Percentiles rank a stretch among this genome's conserved stretches.
phyloP scores from a whole-genome alignment of 2,113 vertebrate genomes.

The Brachyhypopomus occidentalis region DNA sequence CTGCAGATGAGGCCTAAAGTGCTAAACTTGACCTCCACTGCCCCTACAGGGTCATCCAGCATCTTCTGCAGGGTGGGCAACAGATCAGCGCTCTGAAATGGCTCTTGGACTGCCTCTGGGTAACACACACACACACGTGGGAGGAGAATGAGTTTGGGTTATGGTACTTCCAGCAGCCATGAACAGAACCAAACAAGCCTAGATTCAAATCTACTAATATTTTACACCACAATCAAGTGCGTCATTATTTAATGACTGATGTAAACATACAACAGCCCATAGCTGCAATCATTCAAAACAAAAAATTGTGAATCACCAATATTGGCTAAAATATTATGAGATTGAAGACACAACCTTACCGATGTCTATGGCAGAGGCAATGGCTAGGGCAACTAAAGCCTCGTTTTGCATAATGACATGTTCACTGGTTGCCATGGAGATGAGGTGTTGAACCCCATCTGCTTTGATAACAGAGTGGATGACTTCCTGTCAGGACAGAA shows the following conservation, averaged over 20 bases:
- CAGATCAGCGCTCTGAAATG: slow-evolving; percentile 74
- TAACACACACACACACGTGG: slow-evolving; percentile 32
- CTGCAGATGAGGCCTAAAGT: slow-evolving; percentile 82
- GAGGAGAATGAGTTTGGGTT: background rate
- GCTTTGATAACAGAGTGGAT: slow-evolving; percentile 79
- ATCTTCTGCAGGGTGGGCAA: slow-evolving; percentile 78
- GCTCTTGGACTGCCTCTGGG: slow-evolving; percentile 77
- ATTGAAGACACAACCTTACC: slow-evolving; percentile 64
- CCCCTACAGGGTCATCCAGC: slow-evolving; percentile 78
- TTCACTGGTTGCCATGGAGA: slow-evolving; percentile 84
- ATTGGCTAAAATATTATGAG: too few species aligned
- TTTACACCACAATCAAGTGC: background rate
- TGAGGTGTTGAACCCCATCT: slow-evolving; percentile 81
- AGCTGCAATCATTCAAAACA: background rate
- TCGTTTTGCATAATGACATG: slow-evolving; percentile 87
- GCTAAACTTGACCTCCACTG: slow-evolving; percentile 85
- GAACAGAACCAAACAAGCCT: background rate
- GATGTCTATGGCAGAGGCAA: slow-evolving; percentile 80
- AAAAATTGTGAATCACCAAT: too few species aligned
- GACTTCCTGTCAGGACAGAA: slow-evolving; percentile 76
- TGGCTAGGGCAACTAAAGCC: slow-evolving; percentile 83
- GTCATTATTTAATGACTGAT: too few species aligned
- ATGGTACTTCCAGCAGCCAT: background rate
- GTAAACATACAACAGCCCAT: background rate
- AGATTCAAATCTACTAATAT: background rate